Percentiles rank a stretch among this genome's conserved stretches.
Evolutionary conservation across 2,888 invertebrate species (phyloP).

Genomic region (Suillia variegata): DNA sequence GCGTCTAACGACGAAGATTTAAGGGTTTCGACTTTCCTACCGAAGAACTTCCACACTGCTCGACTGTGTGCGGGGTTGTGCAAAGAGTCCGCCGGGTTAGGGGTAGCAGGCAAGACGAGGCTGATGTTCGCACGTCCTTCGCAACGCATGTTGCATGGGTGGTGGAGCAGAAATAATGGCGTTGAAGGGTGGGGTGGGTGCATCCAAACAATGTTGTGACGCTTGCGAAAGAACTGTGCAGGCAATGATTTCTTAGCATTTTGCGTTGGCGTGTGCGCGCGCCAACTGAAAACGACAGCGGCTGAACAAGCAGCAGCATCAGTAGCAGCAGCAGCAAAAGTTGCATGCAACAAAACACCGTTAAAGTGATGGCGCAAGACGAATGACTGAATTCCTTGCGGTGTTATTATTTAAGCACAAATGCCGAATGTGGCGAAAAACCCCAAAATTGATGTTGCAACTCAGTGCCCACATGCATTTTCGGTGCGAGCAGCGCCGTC

Average conservation of each 20-base stretch:
- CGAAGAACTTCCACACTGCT: not conserved
- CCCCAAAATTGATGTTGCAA: not conserved
- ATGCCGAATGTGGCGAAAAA: not conserved
- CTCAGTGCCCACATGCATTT: not conserved
- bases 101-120: too few relatives aligned
- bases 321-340: not conserved
- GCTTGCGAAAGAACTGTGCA: not conserved
- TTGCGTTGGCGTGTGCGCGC: not conserved
- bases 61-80: not conserved
- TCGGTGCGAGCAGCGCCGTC: not conserved
- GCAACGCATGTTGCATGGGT: too few relatives aligned
- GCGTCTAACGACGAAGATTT: slow-evolving; percentile 52
- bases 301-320: not conserved
- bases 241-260: not conserved
- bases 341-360: not conserved
- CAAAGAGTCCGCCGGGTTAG: too few relatives aligned
- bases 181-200: not conserved
- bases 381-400: slow-evolving; percentile 3
- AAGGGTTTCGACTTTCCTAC: slow-evolving; percentile 27
- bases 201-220: not conserved
- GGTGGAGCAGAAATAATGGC: too few relatives aligned
- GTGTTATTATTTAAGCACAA: slow-evolving; percentile 3
- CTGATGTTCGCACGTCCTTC: not conserved
- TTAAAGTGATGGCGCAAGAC: slow-evolving; percentile 3
- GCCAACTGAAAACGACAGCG: too few relatives aligned